Conservation (phyloP, 2,888 invertebrate species). For the Calameuta filiformis region DNA sequence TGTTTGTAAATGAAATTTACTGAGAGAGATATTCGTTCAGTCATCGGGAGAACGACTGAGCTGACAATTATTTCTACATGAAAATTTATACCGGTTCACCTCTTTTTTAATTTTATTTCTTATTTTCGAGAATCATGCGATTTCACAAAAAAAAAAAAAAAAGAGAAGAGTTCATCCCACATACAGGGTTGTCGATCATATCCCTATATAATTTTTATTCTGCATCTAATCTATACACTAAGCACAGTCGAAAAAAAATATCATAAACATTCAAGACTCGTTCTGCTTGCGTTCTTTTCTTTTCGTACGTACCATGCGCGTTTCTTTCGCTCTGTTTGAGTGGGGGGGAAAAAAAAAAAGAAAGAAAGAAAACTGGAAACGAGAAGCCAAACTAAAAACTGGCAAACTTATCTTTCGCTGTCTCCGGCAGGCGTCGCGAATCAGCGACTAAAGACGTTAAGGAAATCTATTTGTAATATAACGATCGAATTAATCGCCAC, state of each 20-base stretch:
- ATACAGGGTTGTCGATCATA: neutral
- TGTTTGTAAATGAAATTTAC: neutral
- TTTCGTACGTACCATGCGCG: neutral
- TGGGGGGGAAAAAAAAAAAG: neutral
- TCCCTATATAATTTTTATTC: neutral
- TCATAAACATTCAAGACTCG: neutral
- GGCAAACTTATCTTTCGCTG: neutral
- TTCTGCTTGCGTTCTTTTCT: neutral
- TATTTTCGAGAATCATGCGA: neutral
- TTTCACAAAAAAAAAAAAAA: neutral
- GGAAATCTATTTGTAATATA: constrained; percentile 33
- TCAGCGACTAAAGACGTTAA: neutral
- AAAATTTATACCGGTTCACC: neutral
- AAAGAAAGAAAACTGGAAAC: neutral
- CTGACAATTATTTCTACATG: neutral
- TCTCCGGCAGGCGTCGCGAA: neutral
- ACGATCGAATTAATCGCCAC: constrained; percentile 42
- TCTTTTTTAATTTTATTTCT: neutral
- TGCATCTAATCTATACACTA: neutral
- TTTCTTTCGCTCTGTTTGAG: neutral
- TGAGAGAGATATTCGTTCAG: neutral
- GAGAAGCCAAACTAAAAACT: neutral
- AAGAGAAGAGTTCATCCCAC: neutral
- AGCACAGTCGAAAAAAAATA: neutral
- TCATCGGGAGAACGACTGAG: neutral